Base-by-base conservation (phyloP, 2,113 vertebrate species). In the Pseudorectes ferrugineus region DNA sequence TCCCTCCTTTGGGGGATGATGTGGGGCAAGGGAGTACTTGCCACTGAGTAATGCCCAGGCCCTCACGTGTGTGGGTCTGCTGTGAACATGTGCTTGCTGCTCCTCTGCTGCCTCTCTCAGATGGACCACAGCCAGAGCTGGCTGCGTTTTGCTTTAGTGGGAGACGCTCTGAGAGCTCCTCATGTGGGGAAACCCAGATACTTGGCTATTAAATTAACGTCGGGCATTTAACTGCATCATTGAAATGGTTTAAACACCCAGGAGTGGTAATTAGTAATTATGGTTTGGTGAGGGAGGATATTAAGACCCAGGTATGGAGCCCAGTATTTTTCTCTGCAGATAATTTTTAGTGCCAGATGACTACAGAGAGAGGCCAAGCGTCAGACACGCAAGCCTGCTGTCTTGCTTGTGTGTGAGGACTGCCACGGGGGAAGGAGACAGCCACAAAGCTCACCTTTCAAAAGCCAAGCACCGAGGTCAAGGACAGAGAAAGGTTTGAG, bases 311-410 rank as follows among this genome's bases (percentile, higher is more conserved):
- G 86, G 89, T 95, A 88, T 58, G 79, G 88, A 96, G 88, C 85
- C 88, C 83, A 77, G 54, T 57, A 71, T 76, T 96, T 92, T 92
- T 89, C 92, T 91, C 95, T 87, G 94, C 89, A 78, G 88, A 93
- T 81, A 95, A 89, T 96, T 93, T 93, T 92, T 78, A 89, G 76
- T 91, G 88, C 91, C 91, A 97, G 79, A 78, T 84, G 65, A 93
- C 94, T 89, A 95, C 48, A 87, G 89, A 93, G 83, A 92, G 70
- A 95, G 83, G 89, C 80, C 73, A 87, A 92, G 76, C 7, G 0
- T 83, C 91, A 86, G 83, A 70, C 72, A 67, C 2, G 5, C 19
- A 63, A 83, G 36, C 42, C 83, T 92, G 62, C 57, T 73, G 51
- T 74, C 83, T 52, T 49, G 52, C 36, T 90, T 42, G 58, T 11